phyloP scores from a whole-genome alignment of 2,797 vertebrate genomes.

The Spinus pinus region DNA sequence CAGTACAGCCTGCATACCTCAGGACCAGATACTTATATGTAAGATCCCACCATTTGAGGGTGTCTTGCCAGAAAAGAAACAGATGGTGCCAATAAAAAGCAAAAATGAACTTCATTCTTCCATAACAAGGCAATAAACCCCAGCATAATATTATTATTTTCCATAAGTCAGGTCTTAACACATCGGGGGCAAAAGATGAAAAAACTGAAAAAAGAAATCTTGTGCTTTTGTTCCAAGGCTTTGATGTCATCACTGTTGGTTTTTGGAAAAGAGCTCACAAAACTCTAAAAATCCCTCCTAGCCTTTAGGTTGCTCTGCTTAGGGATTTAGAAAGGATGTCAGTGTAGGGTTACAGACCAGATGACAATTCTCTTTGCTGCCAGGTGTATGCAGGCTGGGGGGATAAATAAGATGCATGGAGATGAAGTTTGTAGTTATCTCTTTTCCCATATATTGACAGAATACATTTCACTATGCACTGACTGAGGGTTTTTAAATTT shows the following conservation, averaged over 20 bases:
- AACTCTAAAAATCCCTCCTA: slow-evolving; percentile 7
- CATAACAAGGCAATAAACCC: slow-evolving; percentile 53
- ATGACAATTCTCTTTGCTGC: slow-evolving; percentile 27
- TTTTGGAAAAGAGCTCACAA: not conserved
- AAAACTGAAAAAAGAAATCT: not conserved
- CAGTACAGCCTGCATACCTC: not conserved
- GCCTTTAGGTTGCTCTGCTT: not conserved
- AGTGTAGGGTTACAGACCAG: not conserved
- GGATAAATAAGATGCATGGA: slow-evolving; percentile 27
- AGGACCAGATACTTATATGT: not conserved
- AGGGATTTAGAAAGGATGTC: slow-evolving; percentile 1
- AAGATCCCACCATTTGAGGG: not conserved
- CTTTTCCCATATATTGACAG: slow-evolving; percentile 29
- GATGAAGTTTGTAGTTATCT: slow-evolving; percentile 10
- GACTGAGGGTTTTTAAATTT: not conserved
- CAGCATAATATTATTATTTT: slow-evolving; percentile 67
- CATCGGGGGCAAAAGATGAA: not conserved
- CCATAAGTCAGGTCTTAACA: slow-evolving; percentile 43
- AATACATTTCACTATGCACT: not conserved
- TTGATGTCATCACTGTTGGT: slow-evolving; percentile 36
- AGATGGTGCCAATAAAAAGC: slow-evolving; percentile 69
- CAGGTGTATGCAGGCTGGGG: slow-evolving; percentile 8
- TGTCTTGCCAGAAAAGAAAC: slow-evolving; percentile 59
- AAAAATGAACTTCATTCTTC: slow-evolving; percentile 63
- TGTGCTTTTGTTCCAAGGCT: slow-evolving; percentile 35